A percentile compares a stretch with the other conserved stretches of the same genome.
These are phyloP conservation scores for Notospermus geniculatus DNA, from an alignment of 1,140 invertebrate genomes.

Conservation along the genomic window DNA sequence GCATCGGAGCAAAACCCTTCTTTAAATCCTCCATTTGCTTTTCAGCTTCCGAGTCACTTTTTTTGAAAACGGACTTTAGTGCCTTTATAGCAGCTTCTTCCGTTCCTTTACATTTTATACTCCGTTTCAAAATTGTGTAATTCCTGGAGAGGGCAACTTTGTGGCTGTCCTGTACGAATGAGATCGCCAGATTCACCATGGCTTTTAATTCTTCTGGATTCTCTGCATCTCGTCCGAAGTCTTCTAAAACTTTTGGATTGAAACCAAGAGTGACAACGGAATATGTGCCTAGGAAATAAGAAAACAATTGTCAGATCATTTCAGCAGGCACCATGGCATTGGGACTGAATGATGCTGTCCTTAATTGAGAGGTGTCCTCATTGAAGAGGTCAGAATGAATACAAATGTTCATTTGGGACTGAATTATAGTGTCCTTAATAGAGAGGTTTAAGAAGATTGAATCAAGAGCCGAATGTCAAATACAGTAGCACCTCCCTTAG, in stretches of 20 bases:
- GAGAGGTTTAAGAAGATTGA: too few relatives aligned
- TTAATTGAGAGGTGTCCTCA: background rate
- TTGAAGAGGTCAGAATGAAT: too few relatives aligned
- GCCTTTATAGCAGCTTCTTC: constrained; percentile 25
- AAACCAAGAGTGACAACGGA: constrained; percentile 38
- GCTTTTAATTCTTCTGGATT: constrained; percentile 30
- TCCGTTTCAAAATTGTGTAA: constrained; percentile 32
- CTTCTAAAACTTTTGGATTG: constrained; percentile 40
- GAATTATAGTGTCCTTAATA: too few relatives aligned
- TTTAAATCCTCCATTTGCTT: constrained; percentile 33
- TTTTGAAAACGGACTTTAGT: constrained; percentile 23
- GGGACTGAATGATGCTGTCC: too few relatives aligned
- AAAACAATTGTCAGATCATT: too few relatives aligned
- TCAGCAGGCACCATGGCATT: too few relatives aligned
- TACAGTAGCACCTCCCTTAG: too few relatives aligned
- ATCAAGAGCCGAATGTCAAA: too few relatives aligned
- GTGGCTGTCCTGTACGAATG: constrained; percentile 41
- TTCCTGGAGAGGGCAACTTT: constrained; percentile 32
- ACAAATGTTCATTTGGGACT: too few relatives aligned
- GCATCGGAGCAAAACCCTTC: constrained; percentile 38
- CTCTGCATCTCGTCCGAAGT: constrained; percentile 34
- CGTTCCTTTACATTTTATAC: constrained; percentile 34
- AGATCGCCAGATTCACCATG: constrained; percentile 42
- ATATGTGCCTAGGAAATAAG: constrained; percentile 19
- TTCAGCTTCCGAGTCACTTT: constrained; percentile 26